A percentile compares a stretch with the other conserved stretches of the same genome.
Evolutionary conservation across 2,113 vertebrate species (phyloP).

Genomic region (Mobula hypostoma): DNA sequence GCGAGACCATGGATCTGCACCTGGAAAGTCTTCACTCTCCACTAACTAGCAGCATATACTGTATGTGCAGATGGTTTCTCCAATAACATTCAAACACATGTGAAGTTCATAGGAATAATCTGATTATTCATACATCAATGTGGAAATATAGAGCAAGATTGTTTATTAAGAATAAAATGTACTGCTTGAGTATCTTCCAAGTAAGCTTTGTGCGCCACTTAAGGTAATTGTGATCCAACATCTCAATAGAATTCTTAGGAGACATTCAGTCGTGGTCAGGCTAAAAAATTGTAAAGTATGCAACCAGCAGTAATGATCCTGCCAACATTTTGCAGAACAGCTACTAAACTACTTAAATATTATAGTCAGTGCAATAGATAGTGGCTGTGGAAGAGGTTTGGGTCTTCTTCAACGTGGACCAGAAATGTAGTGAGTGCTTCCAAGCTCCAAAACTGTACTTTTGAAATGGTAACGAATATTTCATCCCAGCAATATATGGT

Average conservation of each 20-base stretch:
- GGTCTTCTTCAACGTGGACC: neutral
- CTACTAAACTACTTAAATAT: neutral
- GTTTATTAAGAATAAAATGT: neutral
- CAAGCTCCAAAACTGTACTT: neutral
- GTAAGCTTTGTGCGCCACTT: neutral
- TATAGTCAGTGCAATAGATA: neutral
- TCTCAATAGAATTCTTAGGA: neutral
- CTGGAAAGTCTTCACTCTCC: no score
- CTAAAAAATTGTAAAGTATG: neutral
- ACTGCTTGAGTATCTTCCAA: neutral
- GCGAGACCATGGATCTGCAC: no score
- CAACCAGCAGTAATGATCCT: neutral
- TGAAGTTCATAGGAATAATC: neutral
- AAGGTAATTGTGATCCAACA: neutral
- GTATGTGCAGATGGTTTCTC: neutral
- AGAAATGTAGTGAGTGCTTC: neutral
- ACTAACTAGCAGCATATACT: no score
- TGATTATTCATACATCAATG: neutral
- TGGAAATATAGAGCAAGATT: neutral
- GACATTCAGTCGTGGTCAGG: neutral
- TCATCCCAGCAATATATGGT: neutral
- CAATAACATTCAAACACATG: neutral
- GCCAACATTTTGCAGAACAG: neutral
- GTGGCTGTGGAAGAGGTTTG: neutral
- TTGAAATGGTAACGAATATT: neutral